Evolutionary conservation across 2,797 vertebrate genomes (phyloP).

Genomic region (Notamacropus eugenii): DNA sequence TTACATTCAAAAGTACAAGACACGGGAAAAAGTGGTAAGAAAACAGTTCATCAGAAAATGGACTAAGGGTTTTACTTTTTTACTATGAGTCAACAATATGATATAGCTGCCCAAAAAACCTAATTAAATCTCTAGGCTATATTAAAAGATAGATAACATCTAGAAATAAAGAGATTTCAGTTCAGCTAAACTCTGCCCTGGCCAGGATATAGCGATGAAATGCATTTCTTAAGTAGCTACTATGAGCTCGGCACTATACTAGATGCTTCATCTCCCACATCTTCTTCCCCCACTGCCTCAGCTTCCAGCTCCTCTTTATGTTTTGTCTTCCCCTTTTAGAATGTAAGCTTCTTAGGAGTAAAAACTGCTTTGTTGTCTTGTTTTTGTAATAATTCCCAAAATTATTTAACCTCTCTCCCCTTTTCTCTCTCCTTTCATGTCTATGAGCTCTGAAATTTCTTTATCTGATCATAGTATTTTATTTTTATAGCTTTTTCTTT

Average conservation of each 20-base stretch:
- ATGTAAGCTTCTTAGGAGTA: background rate
- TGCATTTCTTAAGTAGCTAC: background rate
- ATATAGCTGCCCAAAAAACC: background rate
- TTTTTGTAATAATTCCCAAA: background rate
- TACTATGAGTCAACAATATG: background rate
- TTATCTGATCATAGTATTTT: background rate
- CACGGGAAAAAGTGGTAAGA: background rate
- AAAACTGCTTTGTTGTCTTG: background rate
- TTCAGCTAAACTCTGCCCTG: background rate
- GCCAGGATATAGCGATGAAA: background rate
- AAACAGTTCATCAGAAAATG: background rate
- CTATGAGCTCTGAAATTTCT: background rate
- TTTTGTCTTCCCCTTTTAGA: background rate
- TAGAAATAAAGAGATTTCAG: background rate
- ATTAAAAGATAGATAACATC: background rate
- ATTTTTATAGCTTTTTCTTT: background rate
- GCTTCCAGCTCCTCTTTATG: background rate
- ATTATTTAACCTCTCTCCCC: background rate
- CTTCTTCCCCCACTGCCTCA: background rate
- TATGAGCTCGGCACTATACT: background rate
- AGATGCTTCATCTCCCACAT: background rate
- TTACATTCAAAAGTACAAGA: background rate
- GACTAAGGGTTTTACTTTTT: background rate
- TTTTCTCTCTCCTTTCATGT: background rate
- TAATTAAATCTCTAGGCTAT: background rate